phyloP scores from a whole-genome alignment of 1,140 invertebrate genomes.

The Zaprionus kolodkinae region DNA sequence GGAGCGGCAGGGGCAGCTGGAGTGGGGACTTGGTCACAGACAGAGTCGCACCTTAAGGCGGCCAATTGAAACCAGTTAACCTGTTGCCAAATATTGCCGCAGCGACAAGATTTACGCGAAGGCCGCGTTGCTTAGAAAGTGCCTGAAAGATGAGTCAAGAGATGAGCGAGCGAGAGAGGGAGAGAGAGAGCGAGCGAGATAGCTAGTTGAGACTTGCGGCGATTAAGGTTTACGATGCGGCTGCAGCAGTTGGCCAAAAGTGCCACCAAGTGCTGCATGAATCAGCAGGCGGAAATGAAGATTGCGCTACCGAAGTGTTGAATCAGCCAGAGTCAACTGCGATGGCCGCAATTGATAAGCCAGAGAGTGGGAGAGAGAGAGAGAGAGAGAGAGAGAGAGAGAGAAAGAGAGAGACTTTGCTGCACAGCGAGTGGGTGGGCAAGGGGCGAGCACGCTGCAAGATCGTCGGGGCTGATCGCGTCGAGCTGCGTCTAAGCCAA shows the following conservation, averaged over 20 bases:
- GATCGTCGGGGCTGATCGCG: constrained; percentile 14
- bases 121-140: constrained; percentile 59
- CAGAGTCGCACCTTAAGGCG: constrained; percentile 56
- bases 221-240: constrained; percentile 26
- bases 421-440: constrained; percentile 22
- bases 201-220: neutral
- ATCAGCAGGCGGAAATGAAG: constrained; percentile 64
- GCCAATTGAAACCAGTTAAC: constrained; percentile 69
- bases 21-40: neutral
- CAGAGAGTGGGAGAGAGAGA: constrained; percentile 5
- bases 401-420: neutral
- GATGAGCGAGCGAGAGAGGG: neutral
- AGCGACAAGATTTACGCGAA: constrained; percentile 50
- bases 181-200: neutral
- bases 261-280: constrained; percentile 52
- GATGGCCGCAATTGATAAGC: constrained; percentile 59
- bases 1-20: neutral
- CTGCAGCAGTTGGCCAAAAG: constrained; percentile 38
- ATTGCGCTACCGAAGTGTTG: constrained; percentile 65
- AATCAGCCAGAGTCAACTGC: constrained; percentile 53
- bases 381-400: neutral
- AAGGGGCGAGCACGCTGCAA: neutral
- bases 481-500: constrained; percentile 62
- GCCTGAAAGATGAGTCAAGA: constrained; percentile 60
- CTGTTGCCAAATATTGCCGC: constrained; percentile 72